Base-by-base conservation (phyloP, 2,113 vertebrate genomes). In the Talpa occidentalis region DNA sequence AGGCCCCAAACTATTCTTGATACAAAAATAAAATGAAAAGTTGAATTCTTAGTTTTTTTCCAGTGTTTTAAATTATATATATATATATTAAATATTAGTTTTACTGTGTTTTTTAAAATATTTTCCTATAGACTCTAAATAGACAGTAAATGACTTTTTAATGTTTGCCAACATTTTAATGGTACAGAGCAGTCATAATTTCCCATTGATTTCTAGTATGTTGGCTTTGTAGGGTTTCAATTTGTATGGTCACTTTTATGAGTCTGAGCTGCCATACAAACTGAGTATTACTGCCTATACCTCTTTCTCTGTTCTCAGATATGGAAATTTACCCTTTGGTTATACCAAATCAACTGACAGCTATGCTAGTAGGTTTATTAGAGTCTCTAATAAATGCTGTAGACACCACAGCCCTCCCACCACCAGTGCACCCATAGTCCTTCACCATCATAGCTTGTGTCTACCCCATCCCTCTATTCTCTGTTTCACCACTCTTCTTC, bases 31-130 rank as follows among this genome's bases (percentile, higher is more conserved):
- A 74, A 54, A 60, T 49, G 7, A 86, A 66, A 2, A n/a, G 14
- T 92, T 93, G 59, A 64, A 70, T 87, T 74, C 28, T 60, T 35
- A 81, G 24, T 73, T 19, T 90, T 19, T 90, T 89, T 66, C 6
- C 10, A 79, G 3, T 69, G 24, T 79, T 83, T 69, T 19, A 90
- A 94, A 87, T 84, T 84, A 64, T 0, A 90, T 30, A 6, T 84
- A 64, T 0, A 90, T 30, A 6, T 56, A 66, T 7, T 47, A 91
- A 81, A 37, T 88, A 67, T n/a, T 54, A 52, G 10, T 64, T 54
- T 87, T 87, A 24, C 70, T 40, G 21, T 59, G 17, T 70, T n/a
- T 40, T 87, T 87, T 59, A 4, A n/a, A n/a, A n/a, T 24, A 52
- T 35, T 74, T 83, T 24, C 35, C 3, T 90, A 1, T 28, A 52